Evolutionary conservation across 1,140 invertebrate species (phyloP).

Genomic region (Zaprionus ghesquierei): DNA sequence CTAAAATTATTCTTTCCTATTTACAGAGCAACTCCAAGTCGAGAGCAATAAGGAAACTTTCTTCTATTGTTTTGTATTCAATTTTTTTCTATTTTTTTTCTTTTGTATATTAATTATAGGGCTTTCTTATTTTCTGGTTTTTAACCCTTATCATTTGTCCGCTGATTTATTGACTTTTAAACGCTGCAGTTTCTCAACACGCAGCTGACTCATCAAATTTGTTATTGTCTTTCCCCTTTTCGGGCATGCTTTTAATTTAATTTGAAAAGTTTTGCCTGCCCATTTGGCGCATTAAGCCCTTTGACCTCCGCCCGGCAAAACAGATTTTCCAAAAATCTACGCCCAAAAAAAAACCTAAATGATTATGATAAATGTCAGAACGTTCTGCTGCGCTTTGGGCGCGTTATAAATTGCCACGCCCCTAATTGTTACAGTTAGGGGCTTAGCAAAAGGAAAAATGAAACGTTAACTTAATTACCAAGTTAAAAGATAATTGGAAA

Average conservation of each 20-base stretch:
- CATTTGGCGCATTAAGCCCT: constrained; percentile 77
- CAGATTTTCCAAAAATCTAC: background rate
- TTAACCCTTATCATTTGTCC: constrained; percentile 60
- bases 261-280: constrained; percentile 79
- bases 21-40: background rate
- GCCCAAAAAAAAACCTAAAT: constrained; percentile 55
- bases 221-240: constrained; percentile 66
- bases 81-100: constrained; percentile 17
- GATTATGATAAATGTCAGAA: constrained; percentile 77
- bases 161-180: constrained; percentile 79
- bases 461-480: constrained; percentile 15
- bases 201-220: constrained; percentile 78
- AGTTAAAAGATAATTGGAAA: background rate
- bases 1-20: too few relatives aligned
- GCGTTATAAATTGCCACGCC: constrained; percentile 47
- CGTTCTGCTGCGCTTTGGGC: constrained; percentile 22
- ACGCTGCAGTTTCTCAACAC: constrained; percentile 52
- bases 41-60: background rate
- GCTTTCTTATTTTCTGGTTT: constrained; percentile 4
- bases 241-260: constrained; percentile 78
- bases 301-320: constrained; percentile 30
- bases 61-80: constrained; percentile 7
- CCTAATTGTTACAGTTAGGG: constrained; percentile 41
- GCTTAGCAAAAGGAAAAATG: background rate
- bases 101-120: constrained; percentile 52